Conservation (phyloP, 2,113 vertebrate genomes). For the Condylura cristata region DNA sequence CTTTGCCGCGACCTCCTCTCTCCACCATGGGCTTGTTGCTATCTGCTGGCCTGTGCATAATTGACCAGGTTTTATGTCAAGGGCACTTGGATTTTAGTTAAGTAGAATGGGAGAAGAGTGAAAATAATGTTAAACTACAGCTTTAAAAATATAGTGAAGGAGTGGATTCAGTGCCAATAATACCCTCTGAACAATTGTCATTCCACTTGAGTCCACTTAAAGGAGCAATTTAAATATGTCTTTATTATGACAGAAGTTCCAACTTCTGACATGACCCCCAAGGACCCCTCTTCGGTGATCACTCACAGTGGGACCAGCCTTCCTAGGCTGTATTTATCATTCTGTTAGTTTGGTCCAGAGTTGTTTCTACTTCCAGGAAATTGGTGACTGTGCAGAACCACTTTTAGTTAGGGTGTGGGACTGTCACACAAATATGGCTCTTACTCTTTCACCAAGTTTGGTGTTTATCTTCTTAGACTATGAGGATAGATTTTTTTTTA, state of each 20-base stretch:
- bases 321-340: background rate
- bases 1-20: background rate
- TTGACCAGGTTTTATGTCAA: constrained; percentile 13
- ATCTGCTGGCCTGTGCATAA: background rate
- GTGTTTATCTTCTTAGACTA: constrained; percentile 2
- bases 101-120: constrained; percentile 50
- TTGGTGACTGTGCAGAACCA: background rate
- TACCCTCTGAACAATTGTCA: background rate
- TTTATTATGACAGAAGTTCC: background rate
- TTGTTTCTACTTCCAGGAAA: constrained; percentile 41
- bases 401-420: constrained; percentile 55
- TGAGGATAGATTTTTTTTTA: constrained; percentile 33
- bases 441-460: background rate
- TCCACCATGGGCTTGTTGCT: too few species aligned
- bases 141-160: background rate
- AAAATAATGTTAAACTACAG: constrained; percentile 40
- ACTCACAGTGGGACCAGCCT: background rate
- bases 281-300: background rate
- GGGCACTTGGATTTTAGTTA: constrained; percentile 18
- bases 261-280: constrained; percentile 12
- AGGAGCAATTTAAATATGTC: constrained; percentile 37
- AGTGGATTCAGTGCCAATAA: background rate
- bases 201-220: constrained; percentile 22
- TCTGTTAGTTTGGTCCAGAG: constrained; percentile 25
- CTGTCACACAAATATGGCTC: background rate